A percentile compares a stretch with the other conserved stretches of the same genome.
These are phyloP conservation scores for Malthinus seriepunctatus DNA, from an alignment of 2,888 invertebrate species.

Conservation along the genomic window DNA sequence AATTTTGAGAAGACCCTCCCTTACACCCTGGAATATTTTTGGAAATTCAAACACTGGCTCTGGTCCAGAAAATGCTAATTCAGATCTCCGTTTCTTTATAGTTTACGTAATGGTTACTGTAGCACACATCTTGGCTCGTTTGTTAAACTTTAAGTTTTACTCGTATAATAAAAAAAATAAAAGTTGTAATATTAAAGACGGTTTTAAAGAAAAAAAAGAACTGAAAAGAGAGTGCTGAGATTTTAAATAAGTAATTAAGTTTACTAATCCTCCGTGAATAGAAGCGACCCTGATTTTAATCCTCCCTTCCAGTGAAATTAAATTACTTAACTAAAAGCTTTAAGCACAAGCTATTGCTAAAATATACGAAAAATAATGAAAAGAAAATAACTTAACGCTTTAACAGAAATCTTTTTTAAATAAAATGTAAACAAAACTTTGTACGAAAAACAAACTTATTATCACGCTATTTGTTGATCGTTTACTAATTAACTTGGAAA, in stretches of 20 bases:
- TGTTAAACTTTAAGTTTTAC: not conserved
- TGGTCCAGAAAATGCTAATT: no score
- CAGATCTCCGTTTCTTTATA: no score
- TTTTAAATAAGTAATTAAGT: constrained; percentile 37
- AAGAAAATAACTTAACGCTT: constrained; percentile 11
- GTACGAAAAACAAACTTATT: not conserved
- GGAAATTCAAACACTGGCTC: no score
- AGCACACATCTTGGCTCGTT: no score
- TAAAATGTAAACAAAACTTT: constrained; percentile 5
- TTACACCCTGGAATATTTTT: no score
- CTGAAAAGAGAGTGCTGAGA: constrained; percentile 27
- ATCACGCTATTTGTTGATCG: not conserved
- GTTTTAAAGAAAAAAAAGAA: constrained; percentile 16
- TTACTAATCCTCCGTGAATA: constrained; percentile 34
- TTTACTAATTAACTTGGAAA: not conserved
- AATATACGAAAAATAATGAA: constrained; percentile 24
- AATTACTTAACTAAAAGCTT: constrained; percentile 30
- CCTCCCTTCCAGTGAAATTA: constrained; percentile 34
- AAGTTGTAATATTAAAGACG: constrained; percentile 21
- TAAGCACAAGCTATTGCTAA: constrained; percentile 22
- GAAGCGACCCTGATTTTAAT: constrained; percentile 33
- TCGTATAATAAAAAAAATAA: constrained; percentile 2
- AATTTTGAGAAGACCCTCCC: no score
- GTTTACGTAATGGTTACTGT: no score
- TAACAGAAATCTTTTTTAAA: not conserved